Evolutionary conservation across 2,113 vertebrate species (phyloP).

Genomic region (Macheiramphus alcinus): DNA sequence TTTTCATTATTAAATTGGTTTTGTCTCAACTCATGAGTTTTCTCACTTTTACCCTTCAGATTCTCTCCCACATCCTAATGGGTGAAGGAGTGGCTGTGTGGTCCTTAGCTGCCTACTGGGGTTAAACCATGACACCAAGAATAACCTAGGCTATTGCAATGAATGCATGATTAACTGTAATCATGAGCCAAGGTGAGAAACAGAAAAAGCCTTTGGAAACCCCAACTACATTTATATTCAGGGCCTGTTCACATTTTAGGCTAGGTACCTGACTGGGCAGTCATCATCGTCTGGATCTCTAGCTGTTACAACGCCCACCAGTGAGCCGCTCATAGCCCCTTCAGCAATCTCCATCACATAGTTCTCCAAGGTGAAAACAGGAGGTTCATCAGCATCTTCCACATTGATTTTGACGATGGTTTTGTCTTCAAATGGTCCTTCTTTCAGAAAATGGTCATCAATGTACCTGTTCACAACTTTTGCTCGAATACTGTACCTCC

Average conservation of each 20-base stretch:
- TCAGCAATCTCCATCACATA: constrained; percentile 86
- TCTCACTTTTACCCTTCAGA: not conserved
- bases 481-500: constrained; percentile 75
- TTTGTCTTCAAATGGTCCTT: constrained; percentile 76
- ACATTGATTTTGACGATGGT: constrained; percentile 85
- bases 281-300: constrained; percentile 80
- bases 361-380: constrained; percentile 72
- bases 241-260: not conserved
- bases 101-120: fast-evolving
- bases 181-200: not conserved
- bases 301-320: constrained; percentile 80
- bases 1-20: not conserved
- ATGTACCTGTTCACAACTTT: constrained; percentile 80
- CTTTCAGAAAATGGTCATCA: constrained; percentile 70
- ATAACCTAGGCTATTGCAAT: not conserved
- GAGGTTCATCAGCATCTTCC: constrained; percentile 88
- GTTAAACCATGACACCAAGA: not conserved
- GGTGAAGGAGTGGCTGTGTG: not conserved
- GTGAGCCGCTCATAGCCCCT: constrained; percentile 64
- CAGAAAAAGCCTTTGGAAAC: not conserved
- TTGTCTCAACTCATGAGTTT: not conserved
- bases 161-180: not conserved
- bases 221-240: not conserved
- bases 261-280: constrained; percentile 80
- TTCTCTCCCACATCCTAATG: not conserved